Percentiles rank a stretch among this genome's conserved stretches.
Evolutionary conservation across 2,888 invertebrate species (phyloP).

Genomic region (Ypsolopha scabrella): DNA sequence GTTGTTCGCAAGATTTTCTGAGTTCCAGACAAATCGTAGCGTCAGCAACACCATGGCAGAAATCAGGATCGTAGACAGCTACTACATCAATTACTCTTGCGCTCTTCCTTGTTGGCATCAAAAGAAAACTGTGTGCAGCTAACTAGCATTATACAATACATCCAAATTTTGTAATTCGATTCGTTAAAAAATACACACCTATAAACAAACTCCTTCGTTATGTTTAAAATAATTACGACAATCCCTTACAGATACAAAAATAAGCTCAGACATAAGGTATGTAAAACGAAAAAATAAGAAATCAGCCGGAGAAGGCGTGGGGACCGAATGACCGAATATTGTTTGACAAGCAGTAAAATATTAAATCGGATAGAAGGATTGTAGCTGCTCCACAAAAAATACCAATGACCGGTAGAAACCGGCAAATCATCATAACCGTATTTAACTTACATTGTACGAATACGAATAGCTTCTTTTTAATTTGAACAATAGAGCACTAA

Average conservation of each 20-base stretch:
- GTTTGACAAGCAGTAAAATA: conserved; percentile 55
- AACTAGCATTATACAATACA: too few relatives aligned
- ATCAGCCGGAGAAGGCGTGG: conserved; percentile 34
- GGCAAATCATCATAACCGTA: conserved; percentile 35
- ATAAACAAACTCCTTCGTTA: too few relatives aligned
- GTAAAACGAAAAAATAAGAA: conserved; percentile 43
- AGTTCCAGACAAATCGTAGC: too few relatives aligned
- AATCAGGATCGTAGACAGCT: too few relatives aligned
- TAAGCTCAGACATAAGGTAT: conserved; percentile 31
- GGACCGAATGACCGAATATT: conserved; percentile 41
- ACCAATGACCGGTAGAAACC: conserved; percentile 18
- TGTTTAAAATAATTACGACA: conserved; percentile 23
- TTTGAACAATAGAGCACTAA: conserved; percentile 52
- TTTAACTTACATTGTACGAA: conserved; percentile 43
- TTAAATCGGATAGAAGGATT: conserved; percentile 46
- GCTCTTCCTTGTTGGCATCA: too few relatives aligned
- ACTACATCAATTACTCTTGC: too few relatives aligned
- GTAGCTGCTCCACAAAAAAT: conserved; percentile 29
- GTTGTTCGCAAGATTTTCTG: too few relatives aligned
- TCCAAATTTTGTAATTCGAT: too few relatives aligned
- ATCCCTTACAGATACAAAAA: conserved; percentile 31
- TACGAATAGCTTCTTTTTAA: conserved; percentile 40
- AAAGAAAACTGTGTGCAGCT: too few relatives aligned
- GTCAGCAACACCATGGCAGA: too few relatives aligned
- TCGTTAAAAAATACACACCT: too few relatives aligned